Evolutionary conservation across 2,113 vertebrate genomes (phyloP), one percentile per base, ranked within the genome.

Genomic region (Neotragus pygmaeus): DNA sequence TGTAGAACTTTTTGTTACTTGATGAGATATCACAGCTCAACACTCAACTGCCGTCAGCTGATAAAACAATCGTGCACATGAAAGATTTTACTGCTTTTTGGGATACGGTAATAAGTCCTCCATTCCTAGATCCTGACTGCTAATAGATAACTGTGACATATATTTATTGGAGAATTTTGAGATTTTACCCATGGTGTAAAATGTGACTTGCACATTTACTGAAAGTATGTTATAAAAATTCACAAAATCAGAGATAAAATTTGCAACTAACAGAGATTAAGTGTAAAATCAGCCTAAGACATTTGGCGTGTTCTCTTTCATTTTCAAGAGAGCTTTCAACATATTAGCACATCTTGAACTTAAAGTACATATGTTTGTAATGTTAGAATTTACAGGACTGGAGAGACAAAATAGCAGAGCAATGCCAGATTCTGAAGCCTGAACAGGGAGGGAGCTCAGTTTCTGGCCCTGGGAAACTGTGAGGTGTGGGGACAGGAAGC

Each of bases 61-160:
- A 66, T n/a, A 95, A 97, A 96, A 62, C 2, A 2, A 27, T 92
- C 0, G 95, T 98, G 27, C 86, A 97, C 0, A 60, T 98, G 51
- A 88, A 98, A 11, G 98, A 98, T 21, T 87, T 97, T 1, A 97
- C 96, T 28, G 95, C 97, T 15, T 98, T 94, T 88, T 98, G 97
- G 98, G 98, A 98, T 88, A 96, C 97, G 98, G 97, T 98, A 96
- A 97, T 19, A 28, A 7, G 7, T 12, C 13, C 15, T 43, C 36
- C 36, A 75, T 43, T 75, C 23, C 23, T 13, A 43, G 70, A 27
- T 75, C 11, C 7, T 43, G 70, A 75, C 0, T 43, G 70, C 11
- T 75, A 43, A 43, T 3, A 75, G 36, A 27, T 12, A 43, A 75
- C 23, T 75, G 36, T 75, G 6, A 43, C 36, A 75, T 73, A 73